Evolutionary conservation across 2,113 vertebrate species (phyloP).

Genomic region (Probosciger aterrimus): DNA sequence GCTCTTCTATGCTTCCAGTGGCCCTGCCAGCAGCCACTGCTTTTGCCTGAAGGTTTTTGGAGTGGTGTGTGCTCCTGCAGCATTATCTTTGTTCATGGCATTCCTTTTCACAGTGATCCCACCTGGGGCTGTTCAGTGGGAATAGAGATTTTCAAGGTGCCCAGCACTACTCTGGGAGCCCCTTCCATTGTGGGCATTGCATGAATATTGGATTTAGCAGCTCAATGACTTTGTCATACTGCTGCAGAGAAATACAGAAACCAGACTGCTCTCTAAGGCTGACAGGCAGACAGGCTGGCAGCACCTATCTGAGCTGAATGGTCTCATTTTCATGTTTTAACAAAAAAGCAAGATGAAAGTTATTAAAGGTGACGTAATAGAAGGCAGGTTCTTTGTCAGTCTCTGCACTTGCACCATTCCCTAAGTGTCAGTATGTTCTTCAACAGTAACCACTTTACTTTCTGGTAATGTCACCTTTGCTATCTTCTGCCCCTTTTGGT

Average conservation of each 20-base stretch:
- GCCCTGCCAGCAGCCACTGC: fast-evolving
- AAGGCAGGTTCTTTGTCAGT: background rate
- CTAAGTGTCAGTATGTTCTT: background rate
- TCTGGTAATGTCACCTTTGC: background rate
- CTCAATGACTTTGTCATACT: background rate
- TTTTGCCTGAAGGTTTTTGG: background rate
- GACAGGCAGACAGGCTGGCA: background rate
- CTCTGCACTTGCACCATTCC: background rate
- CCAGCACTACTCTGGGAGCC: background rate
- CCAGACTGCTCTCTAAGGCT: background rate
- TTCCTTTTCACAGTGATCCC: background rate
- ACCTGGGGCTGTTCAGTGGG: background rate
- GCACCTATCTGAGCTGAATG: background rate
- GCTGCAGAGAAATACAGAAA: background rate
- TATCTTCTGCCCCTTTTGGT: background rate
- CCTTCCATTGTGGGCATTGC: background rate
- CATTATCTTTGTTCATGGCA: background rate
- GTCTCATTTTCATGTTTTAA: background rate
- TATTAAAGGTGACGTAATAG: background rate
- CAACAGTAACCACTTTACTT: background rate
- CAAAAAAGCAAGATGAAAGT: background rate
- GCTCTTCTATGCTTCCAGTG: background rate
- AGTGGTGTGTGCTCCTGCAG: background rate
- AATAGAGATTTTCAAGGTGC: background rate
- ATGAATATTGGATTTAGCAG: background rate